These are phyloP conservation scores for Clitarchus hookeri DNA, from an alignment of 2,888 invertebrate genomes.

Conservation along the genomic window DNA sequence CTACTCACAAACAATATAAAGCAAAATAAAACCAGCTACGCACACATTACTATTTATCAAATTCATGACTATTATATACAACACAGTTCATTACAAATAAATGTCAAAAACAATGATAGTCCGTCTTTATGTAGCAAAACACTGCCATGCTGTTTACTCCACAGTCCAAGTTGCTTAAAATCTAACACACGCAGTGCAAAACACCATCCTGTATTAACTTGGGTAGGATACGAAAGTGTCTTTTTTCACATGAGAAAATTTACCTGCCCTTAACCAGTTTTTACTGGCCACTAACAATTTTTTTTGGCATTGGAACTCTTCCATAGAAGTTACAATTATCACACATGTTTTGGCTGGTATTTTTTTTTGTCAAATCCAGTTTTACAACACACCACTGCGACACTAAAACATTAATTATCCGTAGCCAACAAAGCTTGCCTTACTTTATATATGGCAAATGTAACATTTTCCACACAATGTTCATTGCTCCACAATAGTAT, in stretches of 20 bases:
- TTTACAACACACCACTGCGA: neutral
- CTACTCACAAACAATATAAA: neutral
- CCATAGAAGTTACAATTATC: neutral
- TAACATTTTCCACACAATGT: neutral
- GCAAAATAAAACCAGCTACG: neutral
- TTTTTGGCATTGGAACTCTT: neutral
- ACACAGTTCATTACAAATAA: neutral
- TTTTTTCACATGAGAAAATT: neutral
- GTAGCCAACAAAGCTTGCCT: neutral
- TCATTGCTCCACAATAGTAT: neutral
- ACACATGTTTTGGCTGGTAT: neutral
- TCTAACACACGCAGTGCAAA: neutral
- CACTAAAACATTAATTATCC: neutral
- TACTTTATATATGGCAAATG: neutral
- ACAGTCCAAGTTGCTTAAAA: neutral
- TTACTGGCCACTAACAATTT: neutral
- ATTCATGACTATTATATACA: neutral
- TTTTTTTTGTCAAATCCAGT: neutral
- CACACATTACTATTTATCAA: neutral
- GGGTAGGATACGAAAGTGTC: neutral
- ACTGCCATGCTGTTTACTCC: neutral
- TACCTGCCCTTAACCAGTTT: neutral
- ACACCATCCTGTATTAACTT: neutral
- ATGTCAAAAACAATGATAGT: conserved; percentile 2
- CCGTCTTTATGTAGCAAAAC: neutral